Evolutionary conservation across 2,888 invertebrate species (phyloP), one percentile per base, ranked within the genome.

Genomic region (Polyommatus iphigenia): DNA sequence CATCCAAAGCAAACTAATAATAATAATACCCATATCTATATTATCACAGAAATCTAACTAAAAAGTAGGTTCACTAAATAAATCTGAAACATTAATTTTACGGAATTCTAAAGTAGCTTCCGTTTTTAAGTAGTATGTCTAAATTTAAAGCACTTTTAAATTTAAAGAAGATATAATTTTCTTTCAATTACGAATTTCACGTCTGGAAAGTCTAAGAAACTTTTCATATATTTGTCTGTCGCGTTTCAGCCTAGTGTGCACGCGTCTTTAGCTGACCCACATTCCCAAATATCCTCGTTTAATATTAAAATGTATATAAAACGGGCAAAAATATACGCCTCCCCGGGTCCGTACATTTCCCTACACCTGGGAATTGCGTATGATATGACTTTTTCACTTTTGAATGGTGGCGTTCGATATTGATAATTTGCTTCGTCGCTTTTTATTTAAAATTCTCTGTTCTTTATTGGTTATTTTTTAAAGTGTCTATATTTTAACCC

Each of bases 251-350:
- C 67, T 29, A 29, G 67, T 67, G 67, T 67, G 67, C 15, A 67
- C 29, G 67, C 4, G 67, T 29, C 67, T 67, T 67, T 62, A 62
- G 29, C 71, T 57, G 57, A 71, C 71, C 50, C 54, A 77, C 71
- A 71, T 71, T 77, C 57, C 54, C 32, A 71, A 54, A 77, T 59
- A 59, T 78, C 76, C 57, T 50, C 75, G 75, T 75, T 75, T 77
- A 79, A 78, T 78, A 78, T 77, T 76, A 78, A 79, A 76, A 57
- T 78, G 57, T 77, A 75, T 79, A 79, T 78, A 79, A 80, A 78
- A 79, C 77, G 78, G 71, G 72, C 62, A 77, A 71, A 79, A 77
- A 77, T 78, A 79, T 75, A 24, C 75, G 54, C 75, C 67, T 67
- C 67, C 32, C 67, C 20, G 67, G 10, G 67, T 67, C 67, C 76